Base-by-base conservation (phyloP, 2,888 invertebrate species). In the Stenurella melanura region DNA sequence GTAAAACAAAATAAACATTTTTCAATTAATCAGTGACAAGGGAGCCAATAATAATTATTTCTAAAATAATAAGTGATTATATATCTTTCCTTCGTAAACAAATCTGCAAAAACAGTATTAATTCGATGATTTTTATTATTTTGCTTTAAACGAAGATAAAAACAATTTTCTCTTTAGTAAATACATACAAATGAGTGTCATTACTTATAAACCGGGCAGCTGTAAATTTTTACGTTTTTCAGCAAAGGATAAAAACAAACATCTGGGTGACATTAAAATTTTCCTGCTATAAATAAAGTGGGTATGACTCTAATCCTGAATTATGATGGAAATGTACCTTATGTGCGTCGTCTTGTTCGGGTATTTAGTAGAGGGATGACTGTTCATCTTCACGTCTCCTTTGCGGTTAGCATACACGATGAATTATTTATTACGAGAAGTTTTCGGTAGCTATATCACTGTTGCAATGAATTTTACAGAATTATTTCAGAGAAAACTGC, bases 201-300 rank as follows among this genome's bases (percentile, higher is more conserved):
- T 69, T 69, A 57, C 34, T 69, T 58, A 38, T 19, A 69, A 7
- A 34, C 17, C 57, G n/a, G 60, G 42, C 70, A 60, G 70, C 70
- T 60, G 60, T 70, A 70, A 70, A 61, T 70, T 70, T 70, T 70
- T 70, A 42, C 19, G 58, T 60, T 70, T 70, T 70, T 57, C 19
- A 42, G 19, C 17, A 42, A 30, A 17, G 30, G 69, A 69, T 30
- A 57, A 57, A 57, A 69, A 70, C 73, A 75, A 83, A 84, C 88
- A 88, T 86, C 87, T 87, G 88, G 80, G 82, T 80, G 86, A 87
- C 87, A 86, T 88, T 87, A 87, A 85, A 87, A 87, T 88, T 87
- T 87, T 88, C 88, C 84, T 83, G 85, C 84, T 81, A 86, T 88
- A 88, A 88, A 88, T 88, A 87, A 84, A 78, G 81, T 82, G 80